These are phyloP conservation scores for Felis chaus DNA, from an alignment of 2,113 vertebrate species.

Conservation along the genomic window DNA sequence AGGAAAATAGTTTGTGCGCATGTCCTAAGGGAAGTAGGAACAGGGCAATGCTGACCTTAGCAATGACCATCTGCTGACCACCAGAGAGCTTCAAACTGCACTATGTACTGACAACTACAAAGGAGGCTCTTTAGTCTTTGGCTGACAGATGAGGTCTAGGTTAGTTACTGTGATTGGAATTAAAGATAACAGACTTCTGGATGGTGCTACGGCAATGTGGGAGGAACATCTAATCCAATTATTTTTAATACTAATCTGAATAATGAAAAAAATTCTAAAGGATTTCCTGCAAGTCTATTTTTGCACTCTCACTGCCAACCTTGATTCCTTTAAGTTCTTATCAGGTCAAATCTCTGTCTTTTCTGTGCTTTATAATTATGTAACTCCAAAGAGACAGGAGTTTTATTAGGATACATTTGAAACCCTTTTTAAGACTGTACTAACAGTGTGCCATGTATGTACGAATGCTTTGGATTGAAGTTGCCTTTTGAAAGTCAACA, in stretches of 20 bases:
- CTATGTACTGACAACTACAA: background rate
- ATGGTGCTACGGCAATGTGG: background rate
- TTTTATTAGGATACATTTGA: slow-evolving; percentile 40
- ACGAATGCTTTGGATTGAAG: slow-evolving; percentile 27
- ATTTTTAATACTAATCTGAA: slow-evolving; percentile 8
- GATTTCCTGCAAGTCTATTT: slow-evolving; percentile 43
- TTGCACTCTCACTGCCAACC: background rate
- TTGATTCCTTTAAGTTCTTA: background rate
- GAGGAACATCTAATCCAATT: background rate
- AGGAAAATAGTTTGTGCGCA: background rate
- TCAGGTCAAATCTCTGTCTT: slow-evolving; percentile 25
- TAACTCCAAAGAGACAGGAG: slow-evolving; percentile 29
- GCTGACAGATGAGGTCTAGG: background rate
- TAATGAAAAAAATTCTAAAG: slow-evolving; percentile 10
- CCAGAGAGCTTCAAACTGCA: background rate
- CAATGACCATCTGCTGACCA: background rate
- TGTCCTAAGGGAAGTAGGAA: background rate
- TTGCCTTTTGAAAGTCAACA: slow-evolving; percentile 61
- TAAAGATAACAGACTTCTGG: background rate
- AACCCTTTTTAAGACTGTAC: slow-evolving; percentile 9
- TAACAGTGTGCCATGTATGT: background rate
- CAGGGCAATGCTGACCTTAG: background rate
- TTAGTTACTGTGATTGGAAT: background rate
- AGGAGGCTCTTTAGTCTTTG: background rate
- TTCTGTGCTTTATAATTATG: slow-evolving; percentile 22